Evolutionary conservation across 2,888 invertebrate species (phyloP), one percentile per base, ranked within the genome.

Genomic region (Epinotia nisella): DNA sequence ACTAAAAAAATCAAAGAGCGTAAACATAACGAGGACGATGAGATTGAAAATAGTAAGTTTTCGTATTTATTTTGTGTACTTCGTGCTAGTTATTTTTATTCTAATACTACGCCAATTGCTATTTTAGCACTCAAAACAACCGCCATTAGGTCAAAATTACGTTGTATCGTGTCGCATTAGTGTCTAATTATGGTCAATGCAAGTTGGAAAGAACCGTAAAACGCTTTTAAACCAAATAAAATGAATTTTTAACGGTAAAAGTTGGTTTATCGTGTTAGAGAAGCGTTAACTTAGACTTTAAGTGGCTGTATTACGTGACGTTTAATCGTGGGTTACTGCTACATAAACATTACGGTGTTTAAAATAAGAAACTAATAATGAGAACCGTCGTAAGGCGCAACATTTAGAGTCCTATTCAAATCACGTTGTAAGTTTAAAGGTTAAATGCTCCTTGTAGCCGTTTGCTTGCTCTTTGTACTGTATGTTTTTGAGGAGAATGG

Each of bases 181-280:
- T 29, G 24, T 29, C 72, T 68, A 62, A 73, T 73, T 73, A 73
- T 53, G 68, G 51, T 62, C 72, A 68, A 73, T 73, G 41, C 29
- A 68, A 62, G 68, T 64, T 60, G 56, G 15, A 49, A 68, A 73
- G 55, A n/a, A 68, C 68, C 62, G 45, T 73, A 62, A 73, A 68
- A 73, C 5, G 58, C 56, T 68, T 68, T 68, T 68, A 68, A 73
- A 68, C 68, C 68, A 73, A 73, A 73, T 73, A 72, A 72, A 68
- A 62, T 68, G 68, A 73, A 51, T 73, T 68, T 71, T 72, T 67
- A 68, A 66, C 41, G 66, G 10, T 17, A 7, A 35, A 49, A 41
- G 53, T 62, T 11, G 39, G 17, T 68, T 73, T 68, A 68, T 58
- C 62, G 72, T 73, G 72, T 61, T 49, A 39, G 39, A 21, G 13